Percentiles rank a stretch among this genome's conserved stretches.
Evolutionary conservation across 2,113 vertebrate genomes (phyloP).

Genomic region (Todiramphus chloris): DNA sequence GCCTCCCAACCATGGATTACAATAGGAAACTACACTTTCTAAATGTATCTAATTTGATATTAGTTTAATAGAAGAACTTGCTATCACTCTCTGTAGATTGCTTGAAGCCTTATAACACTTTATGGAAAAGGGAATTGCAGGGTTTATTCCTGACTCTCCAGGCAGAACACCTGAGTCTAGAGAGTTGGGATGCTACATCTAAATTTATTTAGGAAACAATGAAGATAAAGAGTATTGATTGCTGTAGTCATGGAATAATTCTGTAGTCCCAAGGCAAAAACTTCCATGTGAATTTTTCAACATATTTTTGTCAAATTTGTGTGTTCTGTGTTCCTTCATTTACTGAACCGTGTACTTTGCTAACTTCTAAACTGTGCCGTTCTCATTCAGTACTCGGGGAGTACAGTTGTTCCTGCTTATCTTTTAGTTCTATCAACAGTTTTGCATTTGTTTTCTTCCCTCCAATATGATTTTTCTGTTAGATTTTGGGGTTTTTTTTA

Average conservation of each 20-base stretch:
- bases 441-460: background rate
- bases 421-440: background rate
- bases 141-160: background rate
- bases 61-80: background rate
- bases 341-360: background rate
- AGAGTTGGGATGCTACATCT: background rate
- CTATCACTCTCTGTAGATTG: background rate
- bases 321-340: background rate
- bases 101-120: background rate
- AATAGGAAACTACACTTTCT: background rate
- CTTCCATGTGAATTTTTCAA: background rate
- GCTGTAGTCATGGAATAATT: background rate
- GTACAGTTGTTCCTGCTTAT: background rate
- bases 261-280: background rate
- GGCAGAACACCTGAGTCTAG: background rate
- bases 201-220: background rate
- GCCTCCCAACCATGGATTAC: background rate
- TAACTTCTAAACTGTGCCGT: background rate
- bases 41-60: background rate
- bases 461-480: background rate
- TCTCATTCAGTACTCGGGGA: accelerated
- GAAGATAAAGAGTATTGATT: background rate
- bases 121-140: background rate
- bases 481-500: background rate
- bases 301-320: background rate